Conservation (phyloP, 1,140 invertebrate genomes). For the Penaeus vannamei region DNA sequence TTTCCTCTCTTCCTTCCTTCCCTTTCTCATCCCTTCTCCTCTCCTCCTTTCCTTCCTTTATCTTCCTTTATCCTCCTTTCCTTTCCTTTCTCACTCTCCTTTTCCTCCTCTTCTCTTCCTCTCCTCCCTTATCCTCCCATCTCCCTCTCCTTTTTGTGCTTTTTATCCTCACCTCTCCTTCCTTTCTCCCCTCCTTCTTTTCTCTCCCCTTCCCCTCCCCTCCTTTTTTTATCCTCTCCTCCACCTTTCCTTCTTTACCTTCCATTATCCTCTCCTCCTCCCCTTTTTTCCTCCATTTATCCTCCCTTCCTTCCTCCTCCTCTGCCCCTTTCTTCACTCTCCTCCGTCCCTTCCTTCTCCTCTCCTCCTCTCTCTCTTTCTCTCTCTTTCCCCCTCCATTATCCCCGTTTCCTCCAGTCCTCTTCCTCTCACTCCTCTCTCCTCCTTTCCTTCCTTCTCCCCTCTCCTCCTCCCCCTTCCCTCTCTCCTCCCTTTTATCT, state of each 20-base stretch:
- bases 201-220: too few species aligned
- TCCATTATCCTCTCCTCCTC: background rate
- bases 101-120: too few species aligned
- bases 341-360: background rate
- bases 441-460: slow-evolving; percentile 8
- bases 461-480: background rate
- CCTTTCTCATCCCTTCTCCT: too few species aligned
- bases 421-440: slow-evolving; percentile 11
- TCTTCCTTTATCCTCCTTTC: too few species aligned
- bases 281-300: background rate
- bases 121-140: too few species aligned
- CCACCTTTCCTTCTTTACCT: background rate
- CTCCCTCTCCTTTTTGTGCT: too few species aligned
- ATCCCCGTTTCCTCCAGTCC: background rate
- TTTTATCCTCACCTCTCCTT: too few species aligned
- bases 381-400: background rate
- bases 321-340: background rate
- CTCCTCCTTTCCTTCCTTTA: too few species aligned
- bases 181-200: too few species aligned
- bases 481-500: background rate
- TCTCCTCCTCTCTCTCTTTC: background rate
- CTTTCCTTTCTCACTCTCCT: too few species aligned
- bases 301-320: background rate
- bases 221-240: background rate
- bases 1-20: too few species aligned